Evolutionary conservation across 2,113 vertebrate species (phyloP).

Genomic region (Chamaea fasciata): DNA sequence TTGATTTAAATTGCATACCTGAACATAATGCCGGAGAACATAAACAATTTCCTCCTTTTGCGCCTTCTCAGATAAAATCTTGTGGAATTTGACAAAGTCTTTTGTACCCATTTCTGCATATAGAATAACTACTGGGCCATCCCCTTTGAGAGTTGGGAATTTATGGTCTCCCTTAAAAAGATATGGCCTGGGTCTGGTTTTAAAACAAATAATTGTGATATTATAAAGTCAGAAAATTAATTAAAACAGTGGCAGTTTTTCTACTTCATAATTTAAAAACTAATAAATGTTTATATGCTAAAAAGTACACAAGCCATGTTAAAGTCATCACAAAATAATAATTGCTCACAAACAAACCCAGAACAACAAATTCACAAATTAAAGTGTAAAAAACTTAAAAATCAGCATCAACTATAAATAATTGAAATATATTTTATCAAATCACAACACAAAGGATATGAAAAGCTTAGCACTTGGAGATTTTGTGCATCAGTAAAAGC

Average conservation of each 20-base stretch:
- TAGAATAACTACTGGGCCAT: conserved; percentile 84
- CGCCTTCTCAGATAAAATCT: conserved; percentile 81
- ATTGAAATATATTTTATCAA: background rate
- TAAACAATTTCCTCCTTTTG: conserved; percentile 81
- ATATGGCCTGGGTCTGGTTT: conserved; percentile 85
- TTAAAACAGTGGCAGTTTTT: background rate
- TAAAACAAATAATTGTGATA: conserved; percentile 25
- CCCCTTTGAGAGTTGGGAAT: conserved; percentile 79
- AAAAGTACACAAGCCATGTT: background rate
- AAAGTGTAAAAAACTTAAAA: background rate
- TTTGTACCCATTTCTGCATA: conserved; percentile 96
- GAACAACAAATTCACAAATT: background rate
- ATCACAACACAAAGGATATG: background rate
- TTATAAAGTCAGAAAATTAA: background rate
- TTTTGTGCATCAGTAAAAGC: background rate
- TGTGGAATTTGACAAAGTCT: conserved; percentile 87
- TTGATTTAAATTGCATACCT: conserved; percentile 73
- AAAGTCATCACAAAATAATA: background rate
- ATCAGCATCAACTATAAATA: background rate
- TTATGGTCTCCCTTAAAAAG: conserved; percentile 89
- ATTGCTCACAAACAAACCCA: background rate
- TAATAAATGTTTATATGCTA: background rate
- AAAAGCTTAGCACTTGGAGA: background rate
- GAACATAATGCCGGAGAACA: conserved; percentile 89
- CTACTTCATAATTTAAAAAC: background rate